Base-by-base conservation (phyloP, 1,140 invertebrate genomes). In the Eulimnadia texana region DNA sequence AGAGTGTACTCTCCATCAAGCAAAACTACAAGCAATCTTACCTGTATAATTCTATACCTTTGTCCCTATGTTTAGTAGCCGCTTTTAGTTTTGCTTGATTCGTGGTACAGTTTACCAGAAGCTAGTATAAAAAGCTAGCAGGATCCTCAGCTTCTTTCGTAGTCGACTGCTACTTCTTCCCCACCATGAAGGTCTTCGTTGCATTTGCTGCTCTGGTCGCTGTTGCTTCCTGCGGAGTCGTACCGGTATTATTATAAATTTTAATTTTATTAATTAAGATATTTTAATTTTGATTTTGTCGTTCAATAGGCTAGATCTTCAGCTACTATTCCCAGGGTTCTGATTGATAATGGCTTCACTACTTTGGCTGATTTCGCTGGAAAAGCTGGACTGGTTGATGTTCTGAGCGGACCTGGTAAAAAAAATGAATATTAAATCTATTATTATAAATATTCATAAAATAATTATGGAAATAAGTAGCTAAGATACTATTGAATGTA, bases 401-500 rank as follows among this genome's bases (percentile, higher is more conserved):
- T 33, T 27, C 61, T 62, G 16, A 57, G 52, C 23, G 61, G 29
- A 42, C 29, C 61, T 33, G 61, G 61, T 62, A 62, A 22, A 29
- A 20, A n/a, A n/a, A n/a, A n/a, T n/a, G n/a, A n/a, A n/a, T n/a
- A n/a, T n/a, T n/a, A n/a, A n/a, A n/a, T 13, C 23, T 9, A 6
- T 51, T 51, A 6, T 16, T 51, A n/a, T 3, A 9, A 3, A 3
- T 22, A 6, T 20, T 20, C 3, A 51, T 51, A 6, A 51, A 16
- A 16, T 51, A 51, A 11, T 47, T 47, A 47, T 11, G 11, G 42
- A 47, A 47, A 47, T 11, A 47, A 47, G n/a, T 47, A 11, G 23
- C 23, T 9, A 13, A 6, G 50, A 20, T 3, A 51, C 3, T n/a
- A 16, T 51, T 51, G 16, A 11, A 51, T 13, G 23, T 3, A 51